These are phyloP conservation scores for Tenualosa ilisha DNA, from an alignment of 2,797 vertebrate genomes.

Conservation along the genomic window DNA sequence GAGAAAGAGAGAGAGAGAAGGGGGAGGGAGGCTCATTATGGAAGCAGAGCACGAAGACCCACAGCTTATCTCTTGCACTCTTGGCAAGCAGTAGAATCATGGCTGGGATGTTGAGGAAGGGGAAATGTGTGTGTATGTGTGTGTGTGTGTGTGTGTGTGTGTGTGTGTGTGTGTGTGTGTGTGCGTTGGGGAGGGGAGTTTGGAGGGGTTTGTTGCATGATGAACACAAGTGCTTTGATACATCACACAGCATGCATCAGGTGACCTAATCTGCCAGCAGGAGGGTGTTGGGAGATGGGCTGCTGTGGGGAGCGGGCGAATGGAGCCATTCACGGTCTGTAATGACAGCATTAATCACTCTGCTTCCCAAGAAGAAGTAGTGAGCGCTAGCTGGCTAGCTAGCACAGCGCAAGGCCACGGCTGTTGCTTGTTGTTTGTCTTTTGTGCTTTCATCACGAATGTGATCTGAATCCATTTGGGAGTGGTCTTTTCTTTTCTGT, in stretches of 20 bases:
- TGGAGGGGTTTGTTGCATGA: not conserved
- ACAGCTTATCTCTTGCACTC: constrained; percentile 49
- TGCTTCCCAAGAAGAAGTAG: not conserved
- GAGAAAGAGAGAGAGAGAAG: not conserved
- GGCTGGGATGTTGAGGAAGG: not conserved
- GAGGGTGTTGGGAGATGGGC: not conserved
- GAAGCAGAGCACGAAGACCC: not conserved
- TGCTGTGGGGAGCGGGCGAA: not conserved
- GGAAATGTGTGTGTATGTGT: not conserved
- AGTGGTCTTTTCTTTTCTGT: constrained; percentile 18
- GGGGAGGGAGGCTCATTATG: not conserved
- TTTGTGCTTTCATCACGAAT: not conserved
- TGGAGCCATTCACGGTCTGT: not conserved
- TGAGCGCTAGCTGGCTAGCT: not conserved
- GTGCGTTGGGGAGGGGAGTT: not conserved
- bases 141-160: not conserved
- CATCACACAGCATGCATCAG: constrained; percentile 18
- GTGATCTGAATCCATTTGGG: not conserved
- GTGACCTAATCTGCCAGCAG: not conserved
- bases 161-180: not conserved
- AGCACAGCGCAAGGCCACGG: not conserved
- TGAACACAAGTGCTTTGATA: constrained; percentile 1
- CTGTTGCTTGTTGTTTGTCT: not conserved
- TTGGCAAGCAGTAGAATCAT: constrained; percentile 32
- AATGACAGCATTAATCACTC: constrained; percentile 9